Evolutionary conservation across 2,888 invertebrate species (phyloP), one percentile per base, ranked within the genome.

Genomic region (Conops quadrifasciatus): DNA sequence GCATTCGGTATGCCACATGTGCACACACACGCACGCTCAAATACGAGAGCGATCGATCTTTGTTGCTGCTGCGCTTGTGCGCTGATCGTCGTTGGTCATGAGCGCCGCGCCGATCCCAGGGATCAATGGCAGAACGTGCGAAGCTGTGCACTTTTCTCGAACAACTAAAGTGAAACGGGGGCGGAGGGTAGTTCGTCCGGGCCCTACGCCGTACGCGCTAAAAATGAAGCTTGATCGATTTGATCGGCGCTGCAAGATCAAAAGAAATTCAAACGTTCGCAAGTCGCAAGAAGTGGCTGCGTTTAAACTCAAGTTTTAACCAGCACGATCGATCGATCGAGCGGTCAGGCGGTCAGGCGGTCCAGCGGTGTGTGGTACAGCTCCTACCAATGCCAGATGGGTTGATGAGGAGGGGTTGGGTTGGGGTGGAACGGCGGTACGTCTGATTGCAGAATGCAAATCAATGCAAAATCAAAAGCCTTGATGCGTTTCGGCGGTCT

Each of bases 241-340:
- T 84, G 85, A 84, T 85, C 85, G 85, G 81, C 85, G 84, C 84
- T 82, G 74, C 74, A 76, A 82, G 83, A 85, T 84, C 84, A 84
- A 84, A 84, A 81, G 77, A 79, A 83, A 79, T 75, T 79, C 77
- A 47, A 67, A 59, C 59, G 56, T 59, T 59, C 28, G 60, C 59
- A 59, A 47, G 28, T 59, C 49, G 59, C 45, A 47, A 28, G 67
- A 59, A 59, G 59, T 59, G 59, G 45, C 59, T 67, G 28, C 67
- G 59, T 67, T 66, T 66, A 49, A 45, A n/a, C n/a, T n/a, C n/a
- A n/a, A 58, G 53, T 15, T 62, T 49, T 70, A 76, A 78, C 75
- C 75, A 80, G 76, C 76, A 75, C 71, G 73, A 73, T 69, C 75
- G 73, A 65, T 53, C 65, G 70, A 67, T 45, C 36, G 4, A 36